Evolutionary conservation across 1,140 invertebrate species (phyloP).

Genomic region (Saccostrea cuccullata): DNA sequence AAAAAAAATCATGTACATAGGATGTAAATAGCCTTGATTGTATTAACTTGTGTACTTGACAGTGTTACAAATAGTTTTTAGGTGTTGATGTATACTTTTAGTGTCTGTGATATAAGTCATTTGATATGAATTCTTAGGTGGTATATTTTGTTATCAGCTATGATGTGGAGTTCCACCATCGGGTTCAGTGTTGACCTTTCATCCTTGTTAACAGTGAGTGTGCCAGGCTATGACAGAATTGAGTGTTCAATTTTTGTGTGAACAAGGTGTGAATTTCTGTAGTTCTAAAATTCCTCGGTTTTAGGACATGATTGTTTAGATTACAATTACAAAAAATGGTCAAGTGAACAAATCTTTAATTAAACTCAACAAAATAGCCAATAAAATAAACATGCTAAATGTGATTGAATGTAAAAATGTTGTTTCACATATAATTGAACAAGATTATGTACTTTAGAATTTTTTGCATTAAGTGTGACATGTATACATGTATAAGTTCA

Average conservation of each 20-base stretch:
- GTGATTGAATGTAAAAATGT: not conserved
- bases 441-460: constrained; percentile 3
- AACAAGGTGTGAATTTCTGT: not conserved
- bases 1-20: not conserved
- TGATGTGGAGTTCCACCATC: constrained; percentile 3
- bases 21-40: not conserved
- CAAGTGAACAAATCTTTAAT: not conserved
- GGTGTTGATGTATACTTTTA: constrained; percentile 21
- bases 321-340: not conserved
- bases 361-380: not conserved
- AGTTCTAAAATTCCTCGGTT: not conserved
- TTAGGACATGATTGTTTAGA: not conserved
- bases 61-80: constrained; percentile 35
- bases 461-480: not conserved
- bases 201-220: constrained; percentile 10
- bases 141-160: constrained; percentile 2
- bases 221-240: not conserved
- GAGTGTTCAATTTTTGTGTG: not conserved
- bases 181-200: not conserved
- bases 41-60: not conserved
- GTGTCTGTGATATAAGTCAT: constrained; percentile 30
- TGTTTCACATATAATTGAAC: constrained; percentile 24
- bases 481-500: constrained; percentile 15
- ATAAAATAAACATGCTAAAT: not conserved
- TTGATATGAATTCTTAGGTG: constrained; percentile 16